Conservation (phyloP, 35 echinoderm and acorn worm species). For the Heliocidaris tuberculata region DNA sequence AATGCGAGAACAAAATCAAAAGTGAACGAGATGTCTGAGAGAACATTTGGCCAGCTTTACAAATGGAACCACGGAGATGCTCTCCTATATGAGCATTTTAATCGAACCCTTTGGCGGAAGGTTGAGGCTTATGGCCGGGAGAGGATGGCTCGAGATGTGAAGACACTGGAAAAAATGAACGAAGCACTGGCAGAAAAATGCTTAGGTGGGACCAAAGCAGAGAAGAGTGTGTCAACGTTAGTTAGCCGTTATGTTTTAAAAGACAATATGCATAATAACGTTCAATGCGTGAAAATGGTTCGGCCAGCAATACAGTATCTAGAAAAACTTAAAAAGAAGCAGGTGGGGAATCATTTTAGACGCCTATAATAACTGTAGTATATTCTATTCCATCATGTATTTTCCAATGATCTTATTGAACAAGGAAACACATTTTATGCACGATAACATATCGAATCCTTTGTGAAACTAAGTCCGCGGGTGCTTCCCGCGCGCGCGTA, state of each 20-base stretch:
- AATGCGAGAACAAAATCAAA: conserved; percentile 69
- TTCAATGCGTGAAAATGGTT: conserved; percentile 37
- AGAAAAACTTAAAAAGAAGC: conserved; percentile 24
- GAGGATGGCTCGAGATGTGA: conserved; percentile 59
- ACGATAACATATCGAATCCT: too few relatives aligned
- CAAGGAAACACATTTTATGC: too few relatives aligned
- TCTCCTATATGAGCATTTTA: conserved; percentile 80
- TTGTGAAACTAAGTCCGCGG: too few relatives aligned
- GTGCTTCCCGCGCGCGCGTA: too few relatives aligned
- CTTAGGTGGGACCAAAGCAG: conserved; percentile 51
- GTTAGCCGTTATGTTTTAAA: conserved; percentile 46
- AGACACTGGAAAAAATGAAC: conserved; percentile 40
- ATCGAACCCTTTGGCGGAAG: conserved; percentile 68
- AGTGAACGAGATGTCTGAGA: conserved; percentile 37
- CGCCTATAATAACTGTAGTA: too few relatives aligned
- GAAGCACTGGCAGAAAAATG: conserved; percentile 34
- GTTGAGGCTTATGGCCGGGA: conserved; percentile 68
- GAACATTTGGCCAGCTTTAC: conserved; percentile 46
- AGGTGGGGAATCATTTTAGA: not conserved
- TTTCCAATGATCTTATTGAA: too few relatives aligned
- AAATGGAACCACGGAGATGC: conserved; percentile 79
- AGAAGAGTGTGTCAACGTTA: not conserved
- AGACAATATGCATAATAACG: conserved; percentile 23
- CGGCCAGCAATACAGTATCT: conserved; percentile 29
- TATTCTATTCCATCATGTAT: too few relatives aligned